A percentile compares a stretch with the other conserved stretches of the same genome.
Evolutionary conservation across 2,888 invertebrate species (phyloP).

Genomic region (Cyaniris semiargus): DNA sequence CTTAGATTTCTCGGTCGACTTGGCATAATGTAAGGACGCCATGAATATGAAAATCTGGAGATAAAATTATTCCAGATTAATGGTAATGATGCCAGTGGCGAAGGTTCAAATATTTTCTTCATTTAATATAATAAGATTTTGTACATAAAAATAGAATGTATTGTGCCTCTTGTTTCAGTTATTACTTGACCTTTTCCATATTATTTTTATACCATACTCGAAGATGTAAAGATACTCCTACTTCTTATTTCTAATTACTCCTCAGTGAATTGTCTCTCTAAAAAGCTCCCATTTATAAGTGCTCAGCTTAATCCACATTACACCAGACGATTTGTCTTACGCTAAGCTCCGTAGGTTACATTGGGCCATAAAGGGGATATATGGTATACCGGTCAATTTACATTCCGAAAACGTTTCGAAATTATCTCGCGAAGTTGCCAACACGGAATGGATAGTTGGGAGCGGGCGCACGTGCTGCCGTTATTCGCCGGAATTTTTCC

Average conservation of each 20-base stretch:
- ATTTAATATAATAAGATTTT: neutral
- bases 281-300: conserved; percentile 7
- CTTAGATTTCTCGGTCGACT: conserved; percentile 18
- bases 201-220: neutral
- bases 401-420: conserved; percentile 52
- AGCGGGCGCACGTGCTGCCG: conserved; percentile 49
- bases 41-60: conserved; percentile 19
- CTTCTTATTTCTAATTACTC: neutral
- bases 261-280: neutral
- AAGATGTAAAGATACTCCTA: neutral
- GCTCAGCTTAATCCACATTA: conserved; percentile 21
- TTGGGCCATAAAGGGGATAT: conserved; percentile 37
- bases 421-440: conserved; percentile 56
- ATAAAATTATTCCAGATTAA: conserved; percentile 18
- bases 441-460: conserved; percentile 58
- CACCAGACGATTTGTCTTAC: conserved; percentile 33
- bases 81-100: neutral
- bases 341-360: conserved; percentile 38
- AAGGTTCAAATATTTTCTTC: neutral
- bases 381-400: conserved; percentile 48
- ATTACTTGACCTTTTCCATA: neutral
- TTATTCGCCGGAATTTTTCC: conserved; percentile 17
- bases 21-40: conserved; percentile 22
- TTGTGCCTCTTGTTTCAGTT: neutral
- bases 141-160: neutral